Evolutionary conservation across 2,797 vertebrate species (phyloP).

Genomic region (Podarcis siculus): DNA sequence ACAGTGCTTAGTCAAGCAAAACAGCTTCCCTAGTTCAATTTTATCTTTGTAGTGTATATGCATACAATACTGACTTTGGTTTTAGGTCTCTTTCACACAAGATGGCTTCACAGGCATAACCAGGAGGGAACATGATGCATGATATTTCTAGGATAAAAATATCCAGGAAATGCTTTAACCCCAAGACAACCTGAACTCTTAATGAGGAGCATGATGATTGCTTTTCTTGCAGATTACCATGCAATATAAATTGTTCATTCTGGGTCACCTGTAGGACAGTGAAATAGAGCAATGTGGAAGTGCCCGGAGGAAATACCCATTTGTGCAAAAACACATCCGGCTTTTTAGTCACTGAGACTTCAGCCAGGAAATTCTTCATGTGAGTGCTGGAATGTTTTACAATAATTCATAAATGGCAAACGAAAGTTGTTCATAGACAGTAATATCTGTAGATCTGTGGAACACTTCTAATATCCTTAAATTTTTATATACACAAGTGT

Average conservation of each 20-base stretch:
- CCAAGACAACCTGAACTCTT: neutral
- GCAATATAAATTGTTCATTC: neutral
- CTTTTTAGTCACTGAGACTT: neutral
- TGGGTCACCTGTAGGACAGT: constrained; percentile 19
- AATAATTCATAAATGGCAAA: neutral
- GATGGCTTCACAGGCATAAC: constrained; percentile 10
- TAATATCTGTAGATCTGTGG: neutral
- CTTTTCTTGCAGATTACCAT: constrained; percentile 7
- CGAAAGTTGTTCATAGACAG: neutral
- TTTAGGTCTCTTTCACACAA: neutral
- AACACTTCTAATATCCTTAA: neutral
- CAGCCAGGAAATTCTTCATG: neutral
- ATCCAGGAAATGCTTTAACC: constrained; percentile 1
- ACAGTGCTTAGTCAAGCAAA: neutral
- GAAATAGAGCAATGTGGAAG: neutral
- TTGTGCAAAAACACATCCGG: constrained; percentile 9
- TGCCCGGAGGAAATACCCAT: constrained; percentile 12
- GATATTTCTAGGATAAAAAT: constrained; percentile 1
- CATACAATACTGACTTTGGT: neutral
- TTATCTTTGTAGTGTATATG: neutral
- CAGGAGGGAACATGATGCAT: neutral
- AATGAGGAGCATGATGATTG: neutral
- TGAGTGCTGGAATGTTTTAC: neutral
- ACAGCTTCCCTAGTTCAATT: neutral
- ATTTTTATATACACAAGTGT: neutral